Conservation (phyloP, 2,797 vertebrate species). For the Artibeus lituratus region DNA sequence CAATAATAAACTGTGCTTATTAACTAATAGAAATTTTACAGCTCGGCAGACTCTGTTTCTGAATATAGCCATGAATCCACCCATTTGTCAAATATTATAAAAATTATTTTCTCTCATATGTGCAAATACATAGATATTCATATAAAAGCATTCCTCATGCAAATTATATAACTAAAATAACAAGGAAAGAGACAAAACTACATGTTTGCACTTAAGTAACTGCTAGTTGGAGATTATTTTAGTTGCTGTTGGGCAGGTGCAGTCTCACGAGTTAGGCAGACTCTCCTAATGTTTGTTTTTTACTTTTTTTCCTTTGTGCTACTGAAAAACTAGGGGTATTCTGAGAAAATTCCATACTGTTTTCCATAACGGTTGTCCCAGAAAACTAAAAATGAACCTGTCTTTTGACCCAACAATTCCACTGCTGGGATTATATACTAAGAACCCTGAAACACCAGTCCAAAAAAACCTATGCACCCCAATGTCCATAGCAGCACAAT, state of each 20-base stretch:
- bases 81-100: neutral
- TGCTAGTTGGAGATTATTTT: neutral
- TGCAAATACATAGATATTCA: neutral
- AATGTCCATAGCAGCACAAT: no score
- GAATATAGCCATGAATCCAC: neutral
- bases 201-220: neutral
- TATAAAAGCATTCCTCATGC: neutral
- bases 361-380: no score
- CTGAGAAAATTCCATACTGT: no score
- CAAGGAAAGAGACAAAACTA: neutral
- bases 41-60: neutral
- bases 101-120: neutral
- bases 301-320: neutral
- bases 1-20: neutral
- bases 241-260: neutral
- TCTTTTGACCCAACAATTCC: no score
- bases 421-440: no score
- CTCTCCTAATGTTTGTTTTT: neutral
- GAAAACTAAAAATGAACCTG: no score
- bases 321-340: no score
- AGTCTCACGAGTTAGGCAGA: neutral
- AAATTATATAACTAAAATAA: neutral
- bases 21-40: neutral
- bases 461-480: no score
- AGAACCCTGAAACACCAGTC: no score